phyloP scores from a whole-genome alignment of 2,797 vertebrate species.

The Xiphorhynchus erythropygius region DNA sequence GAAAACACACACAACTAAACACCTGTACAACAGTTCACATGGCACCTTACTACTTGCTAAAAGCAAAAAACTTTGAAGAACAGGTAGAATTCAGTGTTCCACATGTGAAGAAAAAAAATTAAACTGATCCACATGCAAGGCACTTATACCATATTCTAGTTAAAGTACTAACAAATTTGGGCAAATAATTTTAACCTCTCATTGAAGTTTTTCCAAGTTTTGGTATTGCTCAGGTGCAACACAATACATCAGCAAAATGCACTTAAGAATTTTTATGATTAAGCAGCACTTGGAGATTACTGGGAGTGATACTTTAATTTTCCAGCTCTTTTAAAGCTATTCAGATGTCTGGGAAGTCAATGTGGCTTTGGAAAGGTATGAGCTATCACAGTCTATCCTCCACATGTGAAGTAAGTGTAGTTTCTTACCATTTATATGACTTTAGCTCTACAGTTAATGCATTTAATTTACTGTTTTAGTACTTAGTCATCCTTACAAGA shows the following conservation, averaged over 20 bases:
- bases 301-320: neutral
- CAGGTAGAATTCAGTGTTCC: neutral
- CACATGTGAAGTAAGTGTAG: neutral
- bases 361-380: neutral
- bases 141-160: neutral
- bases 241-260: neutral
- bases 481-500: neutral
- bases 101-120: neutral
- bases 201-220: neutral
- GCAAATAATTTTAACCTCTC: neutral
- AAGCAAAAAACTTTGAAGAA: neutral
- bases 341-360: neutral
- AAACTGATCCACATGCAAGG: neutral
- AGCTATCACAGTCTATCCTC: neutral
- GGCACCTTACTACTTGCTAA: neutral
- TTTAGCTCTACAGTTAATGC: neutral
- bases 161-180: neutral
- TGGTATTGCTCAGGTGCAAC: neutral
- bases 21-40: neutral
- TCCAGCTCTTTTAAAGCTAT: neutral
- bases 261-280: neutral
- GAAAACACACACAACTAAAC: neutral
- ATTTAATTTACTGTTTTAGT: neutral
- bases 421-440: neutral
- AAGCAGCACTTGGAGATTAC: neutral